A percentile compares a stretch with the other conserved stretches of the same genome.
phyloP scores from a whole-genome alignment of 2,888 invertebrate species.

The Dasysyrphus tricinctus region DNA sequence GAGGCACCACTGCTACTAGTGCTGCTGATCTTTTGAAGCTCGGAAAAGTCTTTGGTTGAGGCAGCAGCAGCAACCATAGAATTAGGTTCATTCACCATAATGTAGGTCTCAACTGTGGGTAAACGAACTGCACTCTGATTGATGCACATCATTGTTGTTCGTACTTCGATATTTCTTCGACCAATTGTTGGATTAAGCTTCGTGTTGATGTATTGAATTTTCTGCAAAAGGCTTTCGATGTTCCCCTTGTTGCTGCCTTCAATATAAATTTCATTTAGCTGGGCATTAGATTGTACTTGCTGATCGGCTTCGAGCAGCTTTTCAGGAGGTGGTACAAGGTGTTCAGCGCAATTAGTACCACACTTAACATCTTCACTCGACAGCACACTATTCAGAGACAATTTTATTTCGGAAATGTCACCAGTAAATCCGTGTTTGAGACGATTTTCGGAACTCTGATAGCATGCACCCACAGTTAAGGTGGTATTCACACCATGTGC shows the following conservation, averaged over 20 bases:
- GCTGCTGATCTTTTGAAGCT: conserved; percentile 35
- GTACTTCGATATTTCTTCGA: conserved; percentile 87
- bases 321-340: conserved; percentile 86
- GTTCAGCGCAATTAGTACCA: conserved; percentile 82
- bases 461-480: conserved; percentile 97
- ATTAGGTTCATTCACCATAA: conserved; percentile 82
- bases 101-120: conserved; percentile 82
- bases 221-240: conserved; percentile 92
- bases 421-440: conserved; percentile 89
- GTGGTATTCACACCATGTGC: conserved; percentile 97
- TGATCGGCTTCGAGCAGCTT: conserved; percentile 91
- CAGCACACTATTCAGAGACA: conserved; percentile 79
- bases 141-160: conserved; percentile 81
- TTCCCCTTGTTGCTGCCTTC: conserved; percentile 96
- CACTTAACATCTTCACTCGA: conserved; percentile 81
- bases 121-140: conserved; percentile 81
- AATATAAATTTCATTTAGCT: conserved; percentile 91
- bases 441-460: conserved; percentile 96
- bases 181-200: conserved; percentile 98
- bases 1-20: neutral
- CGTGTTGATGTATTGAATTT: conserved; percentile 96
- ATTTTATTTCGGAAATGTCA: conserved; percentile 83
- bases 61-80: conserved; percentile 55
- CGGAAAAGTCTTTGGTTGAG: conserved; percentile 54
- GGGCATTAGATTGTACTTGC: conserved; percentile 88